Percentiles rank a stretch among this genome's conserved stretches.
phyloP scores from a whole-genome alignment of 1,140 invertebrate species.

The Drosophila sproati region DNA sequence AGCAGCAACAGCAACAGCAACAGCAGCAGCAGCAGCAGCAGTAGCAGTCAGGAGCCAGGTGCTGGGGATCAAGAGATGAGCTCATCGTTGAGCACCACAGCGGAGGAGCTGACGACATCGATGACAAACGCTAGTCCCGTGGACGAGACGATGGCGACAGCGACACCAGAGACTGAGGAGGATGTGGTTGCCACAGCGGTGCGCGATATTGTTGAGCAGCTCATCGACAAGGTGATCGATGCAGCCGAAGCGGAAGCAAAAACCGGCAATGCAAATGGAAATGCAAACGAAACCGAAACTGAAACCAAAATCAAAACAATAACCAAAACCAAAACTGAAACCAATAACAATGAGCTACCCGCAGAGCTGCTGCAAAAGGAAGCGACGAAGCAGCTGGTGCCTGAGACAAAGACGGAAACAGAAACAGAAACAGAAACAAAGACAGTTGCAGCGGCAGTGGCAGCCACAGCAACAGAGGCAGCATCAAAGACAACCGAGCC shows the following conservation, averaged over 20 bases:
- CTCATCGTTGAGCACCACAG: conserved; percentile 50
- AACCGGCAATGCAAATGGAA: not conserved
- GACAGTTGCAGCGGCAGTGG: not conserved
- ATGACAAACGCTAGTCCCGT: conserved; percentile 47
- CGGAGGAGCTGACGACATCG: conserved; percentile 52
- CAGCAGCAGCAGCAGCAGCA: conserved; percentile 11
- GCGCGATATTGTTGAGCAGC: conserved; percentile 75
- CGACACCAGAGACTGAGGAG: conserved; percentile 18
- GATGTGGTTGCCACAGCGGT: conserved; percentile 62
- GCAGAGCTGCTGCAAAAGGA: conserved; percentile 13
- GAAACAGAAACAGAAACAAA: not conserved
- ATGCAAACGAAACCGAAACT: not conserved
- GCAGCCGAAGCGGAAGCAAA: conserved; percentile 58
- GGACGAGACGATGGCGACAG: not conserved
- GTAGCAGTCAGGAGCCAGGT: not conserved
- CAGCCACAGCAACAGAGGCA: conserved; percentile 44
- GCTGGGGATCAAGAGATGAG: conserved; percentile 38
- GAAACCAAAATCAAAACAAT: conserved; percentile 24
- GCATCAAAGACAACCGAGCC: conserved; percentile 6
- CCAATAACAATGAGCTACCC: conserved; percentile 68
- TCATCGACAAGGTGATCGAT: conserved; percentile 77
- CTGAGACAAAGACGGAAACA: not conserved
- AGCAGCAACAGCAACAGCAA: conserved; percentile 6
- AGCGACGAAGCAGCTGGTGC: not conserved
- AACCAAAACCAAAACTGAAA: conserved; percentile 56